Evolutionary conservation across 1,140 invertebrate species (phyloP).

Genomic region (Gryon sp.): DNA sequence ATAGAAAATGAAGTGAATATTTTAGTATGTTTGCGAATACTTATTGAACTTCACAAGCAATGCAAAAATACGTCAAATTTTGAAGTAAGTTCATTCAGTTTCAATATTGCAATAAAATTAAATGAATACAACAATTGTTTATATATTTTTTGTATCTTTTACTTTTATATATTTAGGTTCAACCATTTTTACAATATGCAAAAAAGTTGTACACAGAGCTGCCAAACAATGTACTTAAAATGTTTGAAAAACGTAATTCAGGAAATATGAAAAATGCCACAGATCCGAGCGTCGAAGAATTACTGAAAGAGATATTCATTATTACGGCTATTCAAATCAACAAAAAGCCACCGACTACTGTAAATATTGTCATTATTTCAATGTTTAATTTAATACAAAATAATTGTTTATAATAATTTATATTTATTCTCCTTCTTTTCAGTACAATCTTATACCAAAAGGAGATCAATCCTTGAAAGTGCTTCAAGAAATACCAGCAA

Average conservation of each 20-base stretch:
- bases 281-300: slow-evolving; percentile 92
- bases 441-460: slow-evolving; percentile 96
- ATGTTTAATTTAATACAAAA: too few relatives aligned
- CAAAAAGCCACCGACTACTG: slow-evolving; percentile 89
- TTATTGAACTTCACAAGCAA: slow-evolving; percentile 98
- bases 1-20: slow-evolving; percentile 99
- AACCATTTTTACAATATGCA: slow-evolving; percentile 95
- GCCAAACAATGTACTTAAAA: slow-evolving; percentile 94
- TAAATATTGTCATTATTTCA: too few relatives aligned
- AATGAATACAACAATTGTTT: too few relatives aligned
- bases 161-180: slow-evolving; percentile 87
- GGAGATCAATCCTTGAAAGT: slow-evolving; percentile 96
- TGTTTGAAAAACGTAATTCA: slow-evolving; percentile 92
- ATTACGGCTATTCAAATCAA: slow-evolving; percentile 92
- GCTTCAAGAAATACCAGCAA: slow-evolving; percentile 96
- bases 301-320: slow-evolving; percentile 93
- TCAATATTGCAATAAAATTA: too few relatives aligned
- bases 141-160: too few relatives aligned
- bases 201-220: slow-evolving; percentile 96
- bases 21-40: slow-evolving; percentile 94
- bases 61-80: slow-evolving; percentile 92
- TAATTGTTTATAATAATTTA: too few relatives aligned
- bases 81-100: too few relatives aligned
- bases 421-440: slow-evolving; percentile 77
- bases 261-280: slow-evolving; percentile 92